A percentile compares a stretch with the other conserved stretches of the same genome.
Evolutionary conservation across 2,797 vertebrate species (phyloP).

Genomic region (Falco concolor): DNA sequence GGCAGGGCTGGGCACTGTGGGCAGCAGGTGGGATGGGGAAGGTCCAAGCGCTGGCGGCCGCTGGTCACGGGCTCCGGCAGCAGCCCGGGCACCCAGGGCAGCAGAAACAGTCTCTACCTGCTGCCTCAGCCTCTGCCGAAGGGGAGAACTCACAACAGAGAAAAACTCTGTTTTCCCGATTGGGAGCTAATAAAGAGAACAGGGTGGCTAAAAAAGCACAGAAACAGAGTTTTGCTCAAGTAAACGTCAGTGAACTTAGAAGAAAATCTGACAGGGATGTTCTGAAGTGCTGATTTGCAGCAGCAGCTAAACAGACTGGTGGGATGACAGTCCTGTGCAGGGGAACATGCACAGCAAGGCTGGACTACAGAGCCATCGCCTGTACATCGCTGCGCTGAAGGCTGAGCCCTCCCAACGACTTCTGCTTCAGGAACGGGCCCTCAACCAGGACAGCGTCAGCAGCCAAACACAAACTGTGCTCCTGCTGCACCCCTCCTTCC

Average conservation of each 20-base stretch:
- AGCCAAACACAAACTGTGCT: accelerated
- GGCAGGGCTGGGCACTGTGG: neutral
- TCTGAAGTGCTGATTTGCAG: neutral
- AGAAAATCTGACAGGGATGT: neutral
- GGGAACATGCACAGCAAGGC: neutral
- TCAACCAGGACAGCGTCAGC: neutral
- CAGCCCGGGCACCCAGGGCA: neutral
- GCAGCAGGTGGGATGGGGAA: neutral
- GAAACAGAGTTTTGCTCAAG: neutral
- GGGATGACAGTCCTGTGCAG: neutral
- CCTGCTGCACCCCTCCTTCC: neutral
- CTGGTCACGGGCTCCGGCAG: neutral
- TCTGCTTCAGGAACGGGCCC: neutral
- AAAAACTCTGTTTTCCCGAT: neutral
- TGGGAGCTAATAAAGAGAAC: neutral
- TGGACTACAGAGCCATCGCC: neutral
- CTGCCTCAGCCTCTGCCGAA: neutral
- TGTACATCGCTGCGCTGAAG: accelerated
- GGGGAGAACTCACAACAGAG: neutral
- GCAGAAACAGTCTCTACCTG: neutral
- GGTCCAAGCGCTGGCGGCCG: neutral
- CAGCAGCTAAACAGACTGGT: neutral
- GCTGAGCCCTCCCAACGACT: neutral
- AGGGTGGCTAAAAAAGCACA: neutral
- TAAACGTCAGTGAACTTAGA: neutral